Conservation (phyloP, 2,888 invertebrate species). For the Timema cristinae region DNA sequence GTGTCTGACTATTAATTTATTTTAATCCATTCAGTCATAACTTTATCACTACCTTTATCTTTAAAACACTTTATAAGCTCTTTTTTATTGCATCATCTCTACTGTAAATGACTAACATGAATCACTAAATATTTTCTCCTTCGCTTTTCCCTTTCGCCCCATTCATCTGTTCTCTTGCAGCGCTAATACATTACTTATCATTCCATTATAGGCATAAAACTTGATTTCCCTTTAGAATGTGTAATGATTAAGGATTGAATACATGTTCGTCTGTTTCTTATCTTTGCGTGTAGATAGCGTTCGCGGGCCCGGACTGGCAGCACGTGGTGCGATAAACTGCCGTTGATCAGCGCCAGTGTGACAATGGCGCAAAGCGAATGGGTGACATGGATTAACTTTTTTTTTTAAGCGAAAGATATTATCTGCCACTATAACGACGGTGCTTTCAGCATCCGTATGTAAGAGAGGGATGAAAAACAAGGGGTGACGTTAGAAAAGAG, state of each 20-base stretch:
- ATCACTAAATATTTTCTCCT: too few relatives aligned
- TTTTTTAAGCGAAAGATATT: slow-evolving; percentile 8
- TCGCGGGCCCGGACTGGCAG: background rate
- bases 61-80: too few relatives aligned
- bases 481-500: background rate
- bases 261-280: background rate
- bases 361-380: slow-evolving; percentile 3
- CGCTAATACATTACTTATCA: background rate
- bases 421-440: slow-evolving; percentile 10
- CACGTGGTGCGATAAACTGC: slow-evolving; percentile 12
- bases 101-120: too few relatives aligned
- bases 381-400: slow-evolving; percentile 2
- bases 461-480: background rate
- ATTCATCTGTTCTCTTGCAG: too few relatives aligned
- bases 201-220: slow-evolving; percentile 12
- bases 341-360: slow-evolving; percentile 7
- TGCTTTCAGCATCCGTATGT: background rate
- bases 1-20: too few relatives aligned
- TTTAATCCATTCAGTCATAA: too few relatives aligned
- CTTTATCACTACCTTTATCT: too few relatives aligned
- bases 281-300: slow-evolving; percentile 4
- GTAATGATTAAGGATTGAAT: slow-evolving; percentile 3
- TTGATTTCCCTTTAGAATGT: slow-evolving; percentile 8
- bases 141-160: too few relatives aligned
- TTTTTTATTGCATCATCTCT: too few relatives aligned